These are phyloP conservation scores for Dreissena rostriformis DNA, from an alignment of 1,140 invertebrate species.

Conservation along the genomic window DNA sequence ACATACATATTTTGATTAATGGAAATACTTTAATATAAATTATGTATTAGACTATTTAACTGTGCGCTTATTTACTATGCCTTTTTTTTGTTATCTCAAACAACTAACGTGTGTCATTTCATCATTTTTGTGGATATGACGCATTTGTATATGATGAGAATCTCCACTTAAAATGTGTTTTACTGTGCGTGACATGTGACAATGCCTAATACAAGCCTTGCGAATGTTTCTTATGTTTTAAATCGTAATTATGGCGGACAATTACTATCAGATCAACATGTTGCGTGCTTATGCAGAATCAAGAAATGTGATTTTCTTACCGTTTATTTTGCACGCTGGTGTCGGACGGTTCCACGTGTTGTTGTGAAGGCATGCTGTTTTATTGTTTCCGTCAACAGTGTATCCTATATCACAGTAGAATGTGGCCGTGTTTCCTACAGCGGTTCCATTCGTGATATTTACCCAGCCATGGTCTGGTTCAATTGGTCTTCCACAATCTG, in stretches of 20 bases:
- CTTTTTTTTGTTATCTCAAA: neutral
- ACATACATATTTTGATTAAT: neutral
- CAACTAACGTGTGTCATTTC: too few relatives aligned
- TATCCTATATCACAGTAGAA: conserved; percentile 19
- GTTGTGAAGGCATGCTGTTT: neutral
- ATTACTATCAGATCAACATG: too few relatives aligned
- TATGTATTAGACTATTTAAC: neutral
- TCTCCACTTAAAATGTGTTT: too few relatives aligned
- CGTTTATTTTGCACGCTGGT: neutral
- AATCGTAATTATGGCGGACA: too few relatives aligned
- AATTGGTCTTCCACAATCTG: conserved; percentile 20
- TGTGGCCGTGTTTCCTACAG: neutral
- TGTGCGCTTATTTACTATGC: neutral
- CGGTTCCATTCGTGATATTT: neutral
- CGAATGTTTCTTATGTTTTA: too few relatives aligned
- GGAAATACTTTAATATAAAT: neutral
- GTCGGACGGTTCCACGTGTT: conserved; percentile 1
- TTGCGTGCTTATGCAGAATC: neutral
- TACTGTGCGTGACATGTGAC: too few relatives aligned
- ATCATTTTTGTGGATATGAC: too few relatives aligned
- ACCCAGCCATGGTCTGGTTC: neutral
- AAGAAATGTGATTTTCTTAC: neutral
- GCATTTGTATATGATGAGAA: too few relatives aligned
- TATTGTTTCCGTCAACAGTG: neutral
- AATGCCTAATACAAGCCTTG: too few relatives aligned